Conservation (phyloP, 2,113 vertebrate genomes). For the Xiphophorus hellerii region DNA sequence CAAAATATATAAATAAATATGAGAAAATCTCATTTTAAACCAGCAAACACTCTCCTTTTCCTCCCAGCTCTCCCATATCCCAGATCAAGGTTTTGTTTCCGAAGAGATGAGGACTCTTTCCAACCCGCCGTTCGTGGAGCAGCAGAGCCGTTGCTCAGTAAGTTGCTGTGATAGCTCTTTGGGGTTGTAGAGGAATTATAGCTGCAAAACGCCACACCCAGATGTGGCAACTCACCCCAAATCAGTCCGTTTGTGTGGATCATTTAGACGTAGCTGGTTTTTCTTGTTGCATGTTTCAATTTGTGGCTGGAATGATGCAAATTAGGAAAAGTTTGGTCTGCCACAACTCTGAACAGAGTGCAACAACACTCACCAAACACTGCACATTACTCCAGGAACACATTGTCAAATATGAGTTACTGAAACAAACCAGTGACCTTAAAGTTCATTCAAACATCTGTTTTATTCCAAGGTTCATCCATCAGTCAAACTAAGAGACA, state of each 20-base stretch:
- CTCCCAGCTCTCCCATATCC: slow-evolving; percentile 44
- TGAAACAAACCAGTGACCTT: no score
- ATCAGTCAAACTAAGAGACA: no score
- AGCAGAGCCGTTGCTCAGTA: slow-evolving; percentile 31
- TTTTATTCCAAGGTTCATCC: no score
- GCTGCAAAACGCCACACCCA: slow-evolving; percentile 15
- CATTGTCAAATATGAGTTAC: background rate
- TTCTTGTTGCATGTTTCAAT: background rate
- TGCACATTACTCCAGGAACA: slow-evolving; percentile 5
- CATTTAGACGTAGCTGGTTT: background rate
- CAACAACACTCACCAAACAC: slow-evolving; percentile 19
- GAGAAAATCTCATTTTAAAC: slow-evolving; percentile 75
- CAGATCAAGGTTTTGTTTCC: slow-evolving; percentile 64
- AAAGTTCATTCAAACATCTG: no score
- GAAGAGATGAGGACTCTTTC: slow-evolving; percentile 58
- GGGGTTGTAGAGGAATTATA: slow-evolving; percentile 30
- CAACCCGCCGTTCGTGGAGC: slow-evolving; percentile 27
- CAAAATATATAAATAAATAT: slow-evolving; percentile 69
- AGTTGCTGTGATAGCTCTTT: background rate
- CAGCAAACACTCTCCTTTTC: slow-evolving; percentile 55
- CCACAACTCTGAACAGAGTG: background rate
- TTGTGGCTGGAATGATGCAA: background rate
- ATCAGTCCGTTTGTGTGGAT: background rate
- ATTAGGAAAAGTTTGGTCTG: background rate
- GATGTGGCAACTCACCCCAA: slow-evolving; percentile 53